phyloP scores from a whole-genome alignment of 1,140 invertebrate species.

The Elysia chlorotica region DNA sequence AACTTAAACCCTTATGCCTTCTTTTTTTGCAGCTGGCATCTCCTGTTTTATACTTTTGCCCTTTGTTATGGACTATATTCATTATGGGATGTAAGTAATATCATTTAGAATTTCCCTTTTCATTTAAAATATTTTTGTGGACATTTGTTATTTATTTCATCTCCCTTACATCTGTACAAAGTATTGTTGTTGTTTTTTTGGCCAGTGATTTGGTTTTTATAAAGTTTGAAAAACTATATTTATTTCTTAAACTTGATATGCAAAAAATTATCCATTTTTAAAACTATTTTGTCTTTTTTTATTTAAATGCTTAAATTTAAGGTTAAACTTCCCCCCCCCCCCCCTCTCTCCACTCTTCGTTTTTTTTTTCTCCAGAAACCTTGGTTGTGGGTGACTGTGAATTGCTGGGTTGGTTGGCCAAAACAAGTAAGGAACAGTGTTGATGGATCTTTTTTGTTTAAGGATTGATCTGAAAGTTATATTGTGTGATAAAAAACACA shows the following conservation, averaged over 20 bases:
- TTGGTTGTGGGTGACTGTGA: constrained; percentile 91
- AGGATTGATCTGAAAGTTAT: no score
- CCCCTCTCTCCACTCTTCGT: neutral
- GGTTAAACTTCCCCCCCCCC: neutral
- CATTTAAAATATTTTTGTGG: neutral
- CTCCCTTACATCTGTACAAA: no score
- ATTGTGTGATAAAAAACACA: no score
- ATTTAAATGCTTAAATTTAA: neutral
- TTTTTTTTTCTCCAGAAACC: constrained; percentile 68
- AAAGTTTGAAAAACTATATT: neutral
- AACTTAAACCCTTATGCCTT: no score
- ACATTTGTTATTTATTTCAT: neutral
- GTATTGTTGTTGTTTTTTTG: neutral
- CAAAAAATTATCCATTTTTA: neutral
- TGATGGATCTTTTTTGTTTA: no score
- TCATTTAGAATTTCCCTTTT: neutral
- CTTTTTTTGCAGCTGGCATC: constrained; percentile 74
- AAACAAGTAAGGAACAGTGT: constrained; percentile 23
- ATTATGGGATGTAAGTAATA: constrained; percentile 75
- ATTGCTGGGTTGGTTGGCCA: constrained; percentile 81
- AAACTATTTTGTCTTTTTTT: no score
- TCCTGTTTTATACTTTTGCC: constrained; percentile 81
- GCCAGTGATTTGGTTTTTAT: neutral
- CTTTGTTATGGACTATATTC: constrained; percentile 82
- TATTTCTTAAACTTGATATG: neutral